Percentiles rank a stretch among this genome's conserved stretches.
These are phyloP conservation scores for Psittacus erithacus DNA, from an alignment of 2,113 vertebrate species.

Conservation along the genomic window DNA sequence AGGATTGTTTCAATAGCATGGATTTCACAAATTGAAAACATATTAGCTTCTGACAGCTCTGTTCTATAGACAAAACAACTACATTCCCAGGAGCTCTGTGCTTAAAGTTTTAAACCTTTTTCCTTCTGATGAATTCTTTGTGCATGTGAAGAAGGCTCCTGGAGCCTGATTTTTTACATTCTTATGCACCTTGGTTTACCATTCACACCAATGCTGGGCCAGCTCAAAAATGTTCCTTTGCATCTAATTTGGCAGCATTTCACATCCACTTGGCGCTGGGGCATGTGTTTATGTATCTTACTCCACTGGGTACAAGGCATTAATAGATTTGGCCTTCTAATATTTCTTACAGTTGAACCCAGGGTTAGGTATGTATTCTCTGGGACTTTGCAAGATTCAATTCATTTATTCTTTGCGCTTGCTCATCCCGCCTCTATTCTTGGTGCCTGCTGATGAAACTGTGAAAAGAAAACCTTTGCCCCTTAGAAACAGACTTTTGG, in stretches of 20 bases:
- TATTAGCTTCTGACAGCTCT: conserved; percentile 51
- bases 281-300: background rate
- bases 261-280: background rate
- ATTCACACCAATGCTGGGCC: background rate
- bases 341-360: background rate
- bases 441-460: background rate
- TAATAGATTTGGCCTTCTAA: background rate
- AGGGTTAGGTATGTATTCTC: background rate
- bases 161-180: background rate
- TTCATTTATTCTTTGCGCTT: background rate
- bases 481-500: background rate
- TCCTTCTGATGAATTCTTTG: background rate
- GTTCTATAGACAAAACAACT: conserved; percentile 40
- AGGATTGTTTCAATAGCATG: conserved; percentile 35
- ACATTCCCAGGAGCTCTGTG: background rate
- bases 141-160: background rate
- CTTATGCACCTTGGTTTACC: conserved; percentile 32
- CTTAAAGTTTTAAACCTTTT: conserved; percentile 15
- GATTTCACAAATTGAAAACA: conserved; percentile 61
- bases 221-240: conserved; percentile 15
- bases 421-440: background rate
- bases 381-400: background rate
- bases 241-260: conserved; percentile 36
- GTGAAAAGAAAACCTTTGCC: background rate
- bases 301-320: background rate